Percentiles rank a stretch among this genome's conserved stretches.
These are phyloP conservation scores for Battus philenor DNA, from an alignment of 1,140 invertebrate genomes.

Conservation along the genomic window DNA sequence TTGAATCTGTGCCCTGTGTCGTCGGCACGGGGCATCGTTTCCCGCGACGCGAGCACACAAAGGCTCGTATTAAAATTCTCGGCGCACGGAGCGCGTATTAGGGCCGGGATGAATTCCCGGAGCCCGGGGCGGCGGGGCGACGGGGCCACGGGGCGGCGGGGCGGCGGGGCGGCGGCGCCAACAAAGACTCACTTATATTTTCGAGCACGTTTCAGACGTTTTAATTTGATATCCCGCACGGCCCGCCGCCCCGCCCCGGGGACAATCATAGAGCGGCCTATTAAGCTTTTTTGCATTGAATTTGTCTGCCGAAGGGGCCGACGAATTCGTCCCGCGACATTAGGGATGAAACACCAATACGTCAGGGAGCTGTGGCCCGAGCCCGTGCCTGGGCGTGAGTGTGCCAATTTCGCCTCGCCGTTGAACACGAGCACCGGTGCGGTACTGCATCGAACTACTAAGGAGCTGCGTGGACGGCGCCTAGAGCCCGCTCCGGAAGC, in stretches of 20 bases:
- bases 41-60: not conserved
- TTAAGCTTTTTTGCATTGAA: constrained; percentile 8
- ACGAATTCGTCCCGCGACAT: too few relatives aligned
- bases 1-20: not conserved
- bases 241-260: constrained; percentile 2
- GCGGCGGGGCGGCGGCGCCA: constrained; percentile 19
- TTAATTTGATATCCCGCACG: constrained; percentile 44
- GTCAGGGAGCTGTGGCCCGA: too few relatives aligned
- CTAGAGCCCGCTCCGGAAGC: too few relatives aligned
- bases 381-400: too few relatives aligned
- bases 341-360: too few relatives aligned
- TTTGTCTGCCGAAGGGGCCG: too few relatives aligned
- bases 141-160: not conserved
- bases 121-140: constrained; percentile 1
- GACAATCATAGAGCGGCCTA: constrained; percentile 1
- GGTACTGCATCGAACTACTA: too few relatives aligned
- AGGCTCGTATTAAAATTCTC: constrained; percentile 12
- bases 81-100: not conserved
- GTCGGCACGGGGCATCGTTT: not conserved
- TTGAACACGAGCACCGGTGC: too few relatives aligned
- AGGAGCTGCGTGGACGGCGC: too few relatives aligned
- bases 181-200: constrained; percentile 45
- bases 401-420: too few relatives aligned
- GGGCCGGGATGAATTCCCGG: constrained; percentile 6
- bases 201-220: constrained; percentile 49